Evolutionary conservation across 2,797 vertebrate genomes (phyloP).

Genomic region (Dipus sagitta): DNA sequence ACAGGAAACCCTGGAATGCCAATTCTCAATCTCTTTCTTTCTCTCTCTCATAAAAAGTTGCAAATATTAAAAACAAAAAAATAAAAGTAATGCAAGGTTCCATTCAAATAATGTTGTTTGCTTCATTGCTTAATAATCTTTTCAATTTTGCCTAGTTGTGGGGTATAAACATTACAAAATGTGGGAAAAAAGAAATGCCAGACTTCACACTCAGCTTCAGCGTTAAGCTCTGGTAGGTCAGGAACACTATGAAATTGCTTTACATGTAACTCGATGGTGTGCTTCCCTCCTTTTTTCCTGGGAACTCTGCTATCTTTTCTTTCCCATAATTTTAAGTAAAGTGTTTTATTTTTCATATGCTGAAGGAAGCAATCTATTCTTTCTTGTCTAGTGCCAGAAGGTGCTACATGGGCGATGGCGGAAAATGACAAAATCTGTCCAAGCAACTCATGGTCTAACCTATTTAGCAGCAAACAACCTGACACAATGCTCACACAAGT

Average conservation of each 20-base stretch:
- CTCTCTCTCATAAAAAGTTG: too few relatives aligned
- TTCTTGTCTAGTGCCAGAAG: neutral
- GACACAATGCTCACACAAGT: too few relatives aligned
- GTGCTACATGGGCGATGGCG: too few relatives aligned
- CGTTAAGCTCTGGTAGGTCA: neutral
- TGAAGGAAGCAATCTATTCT: neutral
- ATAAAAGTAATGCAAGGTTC: neutral
- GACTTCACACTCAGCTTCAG: neutral
- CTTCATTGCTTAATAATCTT: neutral
- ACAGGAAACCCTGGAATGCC: too few relatives aligned
- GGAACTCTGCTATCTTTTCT: neutral
- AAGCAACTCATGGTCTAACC: too few relatives aligned
- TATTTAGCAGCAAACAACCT: too few relatives aligned
- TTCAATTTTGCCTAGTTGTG: neutral
- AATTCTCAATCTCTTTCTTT: too few relatives aligned
- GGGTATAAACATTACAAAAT: neutral
- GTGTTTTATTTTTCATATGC: neutral
- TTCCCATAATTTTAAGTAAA: neutral
- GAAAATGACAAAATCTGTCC: too few relatives aligned
- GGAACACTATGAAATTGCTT: neutral
- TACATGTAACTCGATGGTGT: neutral
- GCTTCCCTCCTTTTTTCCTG: neutral
- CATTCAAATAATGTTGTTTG: slow-evolving; percentile 19
- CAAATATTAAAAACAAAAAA: neutral
- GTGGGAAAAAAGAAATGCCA: neutral